Evolutionary conservation across 2,888 invertebrate species (phyloP).

Genomic region (Pedicia rivosa): DNA sequence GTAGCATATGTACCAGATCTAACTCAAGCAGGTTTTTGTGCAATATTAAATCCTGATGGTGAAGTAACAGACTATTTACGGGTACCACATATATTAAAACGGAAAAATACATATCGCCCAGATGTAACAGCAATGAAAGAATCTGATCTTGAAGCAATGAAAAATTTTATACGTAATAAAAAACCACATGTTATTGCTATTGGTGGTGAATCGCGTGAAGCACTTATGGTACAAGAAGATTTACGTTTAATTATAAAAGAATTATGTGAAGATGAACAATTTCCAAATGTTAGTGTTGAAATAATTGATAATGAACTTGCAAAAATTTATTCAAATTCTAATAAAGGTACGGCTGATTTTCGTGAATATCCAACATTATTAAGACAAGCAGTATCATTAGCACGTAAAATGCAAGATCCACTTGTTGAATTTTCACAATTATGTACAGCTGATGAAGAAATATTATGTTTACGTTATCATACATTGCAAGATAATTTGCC

Average conservation of each 20-base stretch:
- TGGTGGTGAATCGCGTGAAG: constrained; percentile 82
- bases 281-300: constrained; percentile 75
- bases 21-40: constrained; percentile 73
- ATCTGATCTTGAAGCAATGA: constrained; percentile 48
- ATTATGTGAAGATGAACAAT: constrained; percentile 69
- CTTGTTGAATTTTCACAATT: constrained; percentile 90
- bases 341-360: constrained; percentile 73
- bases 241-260: constrained; percentile 56
- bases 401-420: constrained; percentile 86
- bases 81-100: constrained; percentile 69
- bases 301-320: constrained; percentile 89
- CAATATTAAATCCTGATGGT: constrained; percentile 74
- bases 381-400: constrained; percentile 85
- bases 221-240: constrained; percentile 64
- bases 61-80: constrained; percentile 84
- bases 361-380: constrained; percentile 83
- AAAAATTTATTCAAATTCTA: constrained; percentile 82
- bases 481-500: constrained; percentile 63
- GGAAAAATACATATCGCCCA: constrained; percentile 54
- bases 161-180: constrained; percentile 72
- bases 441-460: constrained; percentile 92
- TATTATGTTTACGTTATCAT: constrained; percentile 86
- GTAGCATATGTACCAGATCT: constrained; percentile 77
- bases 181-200: constrained; percentile 89
- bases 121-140: constrained; percentile 51